A percentile compares a stretch with the other conserved stretches of the same genome.
These are phyloP conservation scores for Peromyscus polionotus DNA, from an alignment of 2,113 vertebrate species.

Conservation along the genomic window DNA sequence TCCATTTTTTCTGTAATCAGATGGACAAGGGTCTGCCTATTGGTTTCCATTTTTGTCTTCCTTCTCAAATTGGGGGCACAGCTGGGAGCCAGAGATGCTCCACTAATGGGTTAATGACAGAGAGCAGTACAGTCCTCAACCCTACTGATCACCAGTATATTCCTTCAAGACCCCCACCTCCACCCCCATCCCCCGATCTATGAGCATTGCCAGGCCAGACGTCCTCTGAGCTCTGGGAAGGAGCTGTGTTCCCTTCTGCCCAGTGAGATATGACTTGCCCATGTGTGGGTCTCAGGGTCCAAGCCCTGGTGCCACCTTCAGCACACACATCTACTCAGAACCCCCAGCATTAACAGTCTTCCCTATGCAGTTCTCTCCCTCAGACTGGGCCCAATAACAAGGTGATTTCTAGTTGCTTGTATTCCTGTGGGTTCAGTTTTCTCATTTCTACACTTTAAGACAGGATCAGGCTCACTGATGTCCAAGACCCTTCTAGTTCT, in stretches of 20 bases:
- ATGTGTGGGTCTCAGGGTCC: background rate
- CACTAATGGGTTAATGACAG: background rate
- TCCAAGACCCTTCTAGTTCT: background rate
- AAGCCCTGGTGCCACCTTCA: background rate
- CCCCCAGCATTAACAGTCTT: background rate
- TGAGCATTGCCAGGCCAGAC: background rate
- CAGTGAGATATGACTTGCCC: background rate
- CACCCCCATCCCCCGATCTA: background rate
- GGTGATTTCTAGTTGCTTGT: background rate
- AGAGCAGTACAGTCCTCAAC: background rate
- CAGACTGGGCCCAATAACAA: background rate
- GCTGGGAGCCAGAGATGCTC: background rate
- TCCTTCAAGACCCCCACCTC: background rate
- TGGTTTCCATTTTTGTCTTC: slow-evolving; percentile 14
- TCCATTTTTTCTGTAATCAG: background rate
- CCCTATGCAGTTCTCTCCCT: background rate
- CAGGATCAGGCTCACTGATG: background rate
- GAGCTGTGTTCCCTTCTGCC: background rate
- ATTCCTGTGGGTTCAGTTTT: background rate
- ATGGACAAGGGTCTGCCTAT: background rate
- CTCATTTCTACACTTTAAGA: background rate
- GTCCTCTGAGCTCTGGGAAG: background rate
- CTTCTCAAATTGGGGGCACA: background rate
- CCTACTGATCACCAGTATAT: background rate
- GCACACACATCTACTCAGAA: background rate